Evolutionary conservation across 2,113 vertebrate species (phyloP).

Genomic region (Ptilorrhoa leucosticta): DNA sequence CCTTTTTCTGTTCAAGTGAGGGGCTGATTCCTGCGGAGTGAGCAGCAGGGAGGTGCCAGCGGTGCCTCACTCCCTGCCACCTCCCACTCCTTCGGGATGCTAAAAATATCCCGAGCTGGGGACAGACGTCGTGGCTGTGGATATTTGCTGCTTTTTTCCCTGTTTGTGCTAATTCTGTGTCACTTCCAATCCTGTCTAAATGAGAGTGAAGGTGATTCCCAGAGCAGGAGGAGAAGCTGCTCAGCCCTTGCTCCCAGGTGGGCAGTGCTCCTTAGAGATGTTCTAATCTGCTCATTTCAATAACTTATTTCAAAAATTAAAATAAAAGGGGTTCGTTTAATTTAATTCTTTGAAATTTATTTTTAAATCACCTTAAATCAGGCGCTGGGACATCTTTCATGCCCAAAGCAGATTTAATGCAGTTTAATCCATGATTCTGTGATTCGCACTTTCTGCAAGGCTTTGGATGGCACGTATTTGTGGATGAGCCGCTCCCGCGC

Average conservation of each 20-base stretch:
- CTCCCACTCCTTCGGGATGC: background rate
- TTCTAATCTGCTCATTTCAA: background rate
- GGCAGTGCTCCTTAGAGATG: background rate
- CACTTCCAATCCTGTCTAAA: background rate
- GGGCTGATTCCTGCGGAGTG: background rate
- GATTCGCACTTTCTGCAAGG: background rate
- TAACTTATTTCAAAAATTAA: background rate
- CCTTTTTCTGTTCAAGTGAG: background rate
- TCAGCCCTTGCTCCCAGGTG: background rate
- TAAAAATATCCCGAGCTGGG: background rate
- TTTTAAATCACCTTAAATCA: background rate
- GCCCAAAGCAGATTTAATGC: background rate
- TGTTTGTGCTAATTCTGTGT: background rate
- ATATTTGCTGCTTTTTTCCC: background rate
- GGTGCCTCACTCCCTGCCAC: background rate
- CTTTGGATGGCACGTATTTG: background rate
- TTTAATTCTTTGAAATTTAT: background rate
- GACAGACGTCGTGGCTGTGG: background rate
- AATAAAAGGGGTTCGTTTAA: background rate
- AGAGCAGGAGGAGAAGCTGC: background rate
- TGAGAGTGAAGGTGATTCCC: background rate
- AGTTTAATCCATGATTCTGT: background rate
- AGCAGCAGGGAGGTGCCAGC: background rate
- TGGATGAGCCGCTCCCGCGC: rapidly evolving
- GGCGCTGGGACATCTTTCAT: background rate